These are phyloP conservation scores for Gallinago media DNA, from an alignment of 2,113 vertebrate species.

Conservation along the genomic window DNA sequence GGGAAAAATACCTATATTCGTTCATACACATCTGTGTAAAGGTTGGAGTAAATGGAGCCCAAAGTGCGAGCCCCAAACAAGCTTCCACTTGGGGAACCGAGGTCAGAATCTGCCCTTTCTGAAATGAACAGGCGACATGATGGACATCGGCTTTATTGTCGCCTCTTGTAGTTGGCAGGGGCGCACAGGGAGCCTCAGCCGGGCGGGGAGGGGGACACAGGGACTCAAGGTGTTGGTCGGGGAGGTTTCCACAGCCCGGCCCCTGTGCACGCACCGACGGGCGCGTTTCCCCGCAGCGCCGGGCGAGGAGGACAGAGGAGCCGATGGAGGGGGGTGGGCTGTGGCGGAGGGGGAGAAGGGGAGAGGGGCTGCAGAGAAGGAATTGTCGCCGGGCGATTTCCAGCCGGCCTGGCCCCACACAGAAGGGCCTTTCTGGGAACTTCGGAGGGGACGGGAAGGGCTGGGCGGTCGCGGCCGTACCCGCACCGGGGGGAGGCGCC, in stretches of 20 bases:
- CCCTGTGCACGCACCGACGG: neutral
- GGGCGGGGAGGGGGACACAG: neutral
- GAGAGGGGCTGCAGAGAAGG: neutral
- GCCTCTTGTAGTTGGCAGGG: neutral
- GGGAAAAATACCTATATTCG: rapidly evolving
- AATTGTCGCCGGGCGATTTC: neutral
- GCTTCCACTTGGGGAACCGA: neutral
- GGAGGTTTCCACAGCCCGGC: neutral
- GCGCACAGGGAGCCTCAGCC: neutral
- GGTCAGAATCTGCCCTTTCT: neutral
- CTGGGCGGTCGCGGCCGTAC: neutral
- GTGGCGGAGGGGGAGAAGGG: neutral
- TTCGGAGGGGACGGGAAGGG: neutral
- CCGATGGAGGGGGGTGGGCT: neutral
- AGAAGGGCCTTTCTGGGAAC: neutral
- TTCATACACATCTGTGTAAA: neutral
- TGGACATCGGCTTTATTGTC: constrained; percentile 1
- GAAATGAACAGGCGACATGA: neutral
- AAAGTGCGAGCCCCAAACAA: neutral
- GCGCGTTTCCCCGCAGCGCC: neutral
- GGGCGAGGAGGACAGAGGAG: neutral
- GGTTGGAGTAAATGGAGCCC: neutral
- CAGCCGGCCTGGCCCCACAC: neutral
- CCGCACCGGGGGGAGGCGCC: neutral
- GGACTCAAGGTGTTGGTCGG: neutral